These are phyloP conservation scores for Morpho helenor DNA, from an alignment of 2,888 invertebrate genomes.

Conservation along the genomic window DNA sequence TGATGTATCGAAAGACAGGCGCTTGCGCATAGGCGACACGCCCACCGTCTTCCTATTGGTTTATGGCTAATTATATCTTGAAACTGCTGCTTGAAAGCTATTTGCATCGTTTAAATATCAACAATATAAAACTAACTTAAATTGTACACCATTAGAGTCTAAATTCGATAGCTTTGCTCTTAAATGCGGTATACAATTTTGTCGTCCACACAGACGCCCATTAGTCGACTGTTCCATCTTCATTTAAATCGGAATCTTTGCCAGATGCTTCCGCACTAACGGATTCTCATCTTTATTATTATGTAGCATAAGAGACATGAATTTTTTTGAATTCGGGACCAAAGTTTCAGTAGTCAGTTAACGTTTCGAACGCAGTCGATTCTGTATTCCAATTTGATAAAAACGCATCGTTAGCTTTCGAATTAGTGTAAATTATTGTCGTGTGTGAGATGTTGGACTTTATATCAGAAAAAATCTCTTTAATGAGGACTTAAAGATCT, in stretches of 20 bases:
- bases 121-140: conserved; percentile 35
- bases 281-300: conserved; percentile 37
- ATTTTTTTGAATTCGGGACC: conserved; percentile 27
- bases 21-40: conserved; percentile 55
- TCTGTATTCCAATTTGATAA: conserved; percentile 71
- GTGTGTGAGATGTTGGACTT: conserved; percentile 37
- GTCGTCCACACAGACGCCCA: conserved; percentile 74
- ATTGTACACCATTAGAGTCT: background rate
- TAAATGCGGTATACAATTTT: conserved; percentile 55
- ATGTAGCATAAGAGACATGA: conserved; percentile 28
- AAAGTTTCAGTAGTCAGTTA: conserved; percentile 65
- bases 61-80: conserved; percentile 69
- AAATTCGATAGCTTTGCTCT: conserved; percentile 18
- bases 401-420: conserved; percentile 67
- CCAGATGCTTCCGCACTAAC: conserved; percentile 34
- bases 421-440: conserved; percentile 64
- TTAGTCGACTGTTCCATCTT: conserved; percentile 71
- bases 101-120: conserved; percentile 67
- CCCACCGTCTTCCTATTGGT: conserved; percentile 62
- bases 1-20: conserved; percentile 49
- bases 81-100: conserved; percentile 53
- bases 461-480: conserved; percentile 25
- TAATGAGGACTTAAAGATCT: conserved; percentile 33
- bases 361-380: conserved; percentile 60
- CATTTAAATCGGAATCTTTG: conserved; percentile 58